These are phyloP conservation scores for Tiliacea citrago DNA, from an alignment of 2,888 invertebrate genomes.

Conservation along the genomic window DNA sequence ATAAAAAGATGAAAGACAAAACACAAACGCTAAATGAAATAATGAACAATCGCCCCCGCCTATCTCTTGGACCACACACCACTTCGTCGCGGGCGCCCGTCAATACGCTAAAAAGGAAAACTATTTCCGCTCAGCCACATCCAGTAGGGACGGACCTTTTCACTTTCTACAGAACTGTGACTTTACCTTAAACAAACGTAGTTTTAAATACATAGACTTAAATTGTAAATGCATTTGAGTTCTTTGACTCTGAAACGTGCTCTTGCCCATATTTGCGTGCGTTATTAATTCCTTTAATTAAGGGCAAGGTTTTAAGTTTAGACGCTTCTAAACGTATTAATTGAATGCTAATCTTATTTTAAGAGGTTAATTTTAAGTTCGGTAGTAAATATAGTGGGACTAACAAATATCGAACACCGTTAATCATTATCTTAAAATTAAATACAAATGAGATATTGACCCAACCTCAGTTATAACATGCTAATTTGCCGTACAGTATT, in stretches of 20 bases:
- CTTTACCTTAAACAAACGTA: conserved; percentile 29
- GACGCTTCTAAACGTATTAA: not conserved
- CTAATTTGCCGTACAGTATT: not conserved
- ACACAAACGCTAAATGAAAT: not conserved
- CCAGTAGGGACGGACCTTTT: conserved; percentile 50
- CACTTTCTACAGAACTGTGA: conserved; percentile 57
- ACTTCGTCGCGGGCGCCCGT: conserved; percentile 30
- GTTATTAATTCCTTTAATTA: not conserved
- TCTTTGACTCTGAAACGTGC: conserved; percentile 26
- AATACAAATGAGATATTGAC: not conserved
- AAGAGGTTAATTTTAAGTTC: not conserved
- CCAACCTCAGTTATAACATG: not conserved
- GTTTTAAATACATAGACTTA: conserved; percentile 27
- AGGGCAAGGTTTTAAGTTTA: conserved; percentile 5
- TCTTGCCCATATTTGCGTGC: conserved; percentile 1
- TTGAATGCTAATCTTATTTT: conserved; percentile 3
- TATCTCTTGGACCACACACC: not conserved
- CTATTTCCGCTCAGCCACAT: conserved; percentile 57
- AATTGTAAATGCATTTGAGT: conserved; percentile 38
- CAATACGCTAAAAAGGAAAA: conserved; percentile 65
- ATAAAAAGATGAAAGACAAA: not conserved
- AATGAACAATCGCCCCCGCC: conserved; percentile 14
- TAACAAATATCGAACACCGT: not conserved
- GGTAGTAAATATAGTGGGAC: not conserved
- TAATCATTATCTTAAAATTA: not conserved